Percentiles rank a stretch among this genome's conserved stretches.
phyloP scores from a whole-genome alignment of 2,113 vertebrate genomes.

The Electrona antarctica region DNA sequence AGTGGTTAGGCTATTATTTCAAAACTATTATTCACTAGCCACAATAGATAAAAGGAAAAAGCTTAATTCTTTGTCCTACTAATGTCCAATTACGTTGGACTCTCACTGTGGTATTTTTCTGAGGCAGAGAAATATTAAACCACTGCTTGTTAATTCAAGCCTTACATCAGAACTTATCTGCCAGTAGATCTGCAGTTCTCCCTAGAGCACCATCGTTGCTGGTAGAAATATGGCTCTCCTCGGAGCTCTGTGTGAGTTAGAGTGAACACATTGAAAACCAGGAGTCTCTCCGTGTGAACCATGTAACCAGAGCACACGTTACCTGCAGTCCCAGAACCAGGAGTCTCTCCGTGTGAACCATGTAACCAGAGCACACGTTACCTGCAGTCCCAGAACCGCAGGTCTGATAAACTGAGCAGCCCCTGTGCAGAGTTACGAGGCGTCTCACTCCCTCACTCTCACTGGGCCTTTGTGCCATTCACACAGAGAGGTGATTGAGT shows the following conservation, averaged over 20 bases:
- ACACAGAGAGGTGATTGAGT: slow-evolving; percentile 74
- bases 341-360: slow-evolving; percentile 63
- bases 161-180: not conserved
- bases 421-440: slow-evolving; percentile 6
- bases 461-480: slow-evolving; percentile 73
- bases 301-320: slow-evolving; percentile 64
- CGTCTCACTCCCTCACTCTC: slow-evolving; percentile 64
- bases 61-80: not conserved
- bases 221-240: slow-evolving; percentile 25
- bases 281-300: slow-evolving; percentile 64
- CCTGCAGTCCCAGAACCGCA: slow-evolving; percentile 52
- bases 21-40: not conserved
- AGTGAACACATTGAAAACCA: slow-evolving; percentile 42
- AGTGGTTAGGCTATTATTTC: not conserved
- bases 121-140: slow-evolving; percentile 7
- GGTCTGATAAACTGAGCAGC: slow-evolving; percentile 35
- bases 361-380: slow-evolving; percentile 67
- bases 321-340: slow-evolving; percentile 53
- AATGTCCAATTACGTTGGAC: not conserved
- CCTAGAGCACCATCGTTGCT: slow-evolving; percentile 29
- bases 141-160: slow-evolving; percentile 15
- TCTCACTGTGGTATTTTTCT: slow-evolving; percentile 3
- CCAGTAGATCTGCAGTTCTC: slow-evolving; percentile 3
- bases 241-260: slow-evolving; percentile 32
- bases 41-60: not conserved